Percentiles rank a stretch among this genome's conserved stretches.
Evolutionary conservation across 2,797 vertebrate species (phyloP).

Genomic region (Eurystomus glaucurus): DNA sequence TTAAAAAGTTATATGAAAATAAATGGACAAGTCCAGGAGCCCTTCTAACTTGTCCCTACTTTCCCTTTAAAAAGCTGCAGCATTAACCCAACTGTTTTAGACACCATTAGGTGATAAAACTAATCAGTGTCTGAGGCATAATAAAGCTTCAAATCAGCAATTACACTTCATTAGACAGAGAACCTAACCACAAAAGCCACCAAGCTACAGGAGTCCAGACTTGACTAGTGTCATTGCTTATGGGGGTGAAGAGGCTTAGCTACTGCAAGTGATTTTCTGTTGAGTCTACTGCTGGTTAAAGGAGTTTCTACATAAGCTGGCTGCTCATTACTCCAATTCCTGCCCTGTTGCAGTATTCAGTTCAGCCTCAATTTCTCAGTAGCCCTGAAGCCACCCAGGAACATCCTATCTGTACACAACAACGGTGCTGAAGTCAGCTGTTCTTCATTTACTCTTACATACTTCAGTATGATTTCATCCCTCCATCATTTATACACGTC

Average conservation of each 20-base stretch:
- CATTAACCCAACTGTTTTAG: background rate
- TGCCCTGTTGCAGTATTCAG: background rate
- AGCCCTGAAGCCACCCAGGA: background rate
- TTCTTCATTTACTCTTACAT: background rate
- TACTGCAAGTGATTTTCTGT: background rate
- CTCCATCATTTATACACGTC: background rate
- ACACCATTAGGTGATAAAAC: background rate
- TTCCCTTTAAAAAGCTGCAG: background rate
- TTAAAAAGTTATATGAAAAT: background rate
- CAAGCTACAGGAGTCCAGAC: background rate
- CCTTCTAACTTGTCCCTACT: background rate
- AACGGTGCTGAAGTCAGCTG: background rate
- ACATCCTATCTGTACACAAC: background rate
- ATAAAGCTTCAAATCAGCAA: background rate
- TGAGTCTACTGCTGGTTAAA: background rate
- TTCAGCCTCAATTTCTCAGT: background rate
- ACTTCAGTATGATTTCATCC: background rate
- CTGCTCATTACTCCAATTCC: background rate
- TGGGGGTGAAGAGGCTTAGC: fast-evolving
- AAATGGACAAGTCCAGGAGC: background rate
- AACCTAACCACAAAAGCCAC: background rate
- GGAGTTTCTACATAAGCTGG: background rate
- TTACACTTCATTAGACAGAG: background rate
- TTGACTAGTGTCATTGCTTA: background rate
- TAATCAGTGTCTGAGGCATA: background rate